These are phyloP conservation scores for Zonitis immaculata DNA, from an alignment of 2,888 invertebrate genomes.

Conservation along the genomic window DNA sequence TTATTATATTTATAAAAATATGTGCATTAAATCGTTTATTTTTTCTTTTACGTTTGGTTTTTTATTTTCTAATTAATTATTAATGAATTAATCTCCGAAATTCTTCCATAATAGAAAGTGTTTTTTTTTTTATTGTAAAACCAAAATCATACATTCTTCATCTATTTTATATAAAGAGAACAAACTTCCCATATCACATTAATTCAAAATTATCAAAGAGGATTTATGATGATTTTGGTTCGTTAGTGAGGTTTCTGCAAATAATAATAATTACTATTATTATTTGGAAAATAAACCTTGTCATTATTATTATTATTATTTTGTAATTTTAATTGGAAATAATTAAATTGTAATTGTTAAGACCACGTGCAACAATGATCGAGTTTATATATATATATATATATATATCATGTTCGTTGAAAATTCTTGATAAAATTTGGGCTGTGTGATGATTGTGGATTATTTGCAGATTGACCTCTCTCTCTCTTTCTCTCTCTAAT, in stretches of 20 bases:
- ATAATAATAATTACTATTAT: no score
- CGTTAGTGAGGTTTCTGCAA: no score
- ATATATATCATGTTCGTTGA: background rate
- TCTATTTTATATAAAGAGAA: no score
- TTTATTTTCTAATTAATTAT: conserved; percentile 20
- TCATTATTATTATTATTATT: no score
- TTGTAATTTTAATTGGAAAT: no score
- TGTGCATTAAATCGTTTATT: conserved; percentile 31
- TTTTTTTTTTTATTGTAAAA: conserved; percentile 3
- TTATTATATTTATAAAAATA: conserved; percentile 35
- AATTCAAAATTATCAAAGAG: no score
- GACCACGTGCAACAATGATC: background rate
- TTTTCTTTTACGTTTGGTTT: conserved; percentile 32
- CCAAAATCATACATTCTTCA: conserved; percentile 4
- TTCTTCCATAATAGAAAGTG: conserved; percentile 3
- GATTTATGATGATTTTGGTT: no score
- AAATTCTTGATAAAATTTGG: conserved; percentile 1
- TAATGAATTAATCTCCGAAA: background rate
- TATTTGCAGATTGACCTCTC: conserved; percentile 24
- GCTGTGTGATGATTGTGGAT: conserved; percentile 11
- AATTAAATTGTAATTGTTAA: background rate
- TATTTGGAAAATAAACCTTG: no score
- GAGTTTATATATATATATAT: no score
- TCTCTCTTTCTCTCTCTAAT: no score
- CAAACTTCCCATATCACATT: background rate